phyloP scores from a whole-genome alignment of 2,888 invertebrate genomes.

The Drosophila pegasa region DNA sequence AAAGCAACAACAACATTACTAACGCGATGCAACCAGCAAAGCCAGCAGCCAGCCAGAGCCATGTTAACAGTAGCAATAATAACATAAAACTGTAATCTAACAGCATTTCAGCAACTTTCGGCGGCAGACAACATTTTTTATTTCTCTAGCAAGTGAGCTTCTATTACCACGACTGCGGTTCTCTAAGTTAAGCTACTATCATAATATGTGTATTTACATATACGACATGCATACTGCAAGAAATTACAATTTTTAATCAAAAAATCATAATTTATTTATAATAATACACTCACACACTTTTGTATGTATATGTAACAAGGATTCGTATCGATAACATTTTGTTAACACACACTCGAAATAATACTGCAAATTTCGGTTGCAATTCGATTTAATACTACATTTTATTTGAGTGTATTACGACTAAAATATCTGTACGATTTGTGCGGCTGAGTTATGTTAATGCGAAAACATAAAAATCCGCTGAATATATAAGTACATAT shows the following conservation, averaged over 20 bases:
- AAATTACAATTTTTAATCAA: slow-evolving; percentile 60
- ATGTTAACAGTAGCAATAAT: slow-evolving; percentile 62
- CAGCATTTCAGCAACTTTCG: slow-evolving; percentile 53
- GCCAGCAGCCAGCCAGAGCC: slow-evolving; percentile 19
- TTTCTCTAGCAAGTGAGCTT: slow-evolving; percentile 47
- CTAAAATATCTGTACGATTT: slow-evolving; percentile 48
- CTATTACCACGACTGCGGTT: slow-evolving; percentile 68
- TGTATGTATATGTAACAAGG: slow-evolving; percentile 47
- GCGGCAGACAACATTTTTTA: slow-evolving; percentile 19
- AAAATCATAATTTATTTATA: slow-evolving; percentile 44
- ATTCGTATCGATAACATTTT: slow-evolving; percentile 40
- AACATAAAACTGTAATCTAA: slow-evolving; percentile 66
- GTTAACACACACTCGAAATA: slow-evolving; percentile 37
- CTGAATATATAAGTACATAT: slow-evolving; percentile 63
- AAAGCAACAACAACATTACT: slow-evolving; percentile 36
- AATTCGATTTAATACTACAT: slow-evolving; percentile 43
- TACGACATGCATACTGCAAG: slow-evolving; percentile 51
- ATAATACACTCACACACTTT: slow-evolving; percentile 39
- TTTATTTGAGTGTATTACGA: slow-evolving; percentile 46
- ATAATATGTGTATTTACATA: slow-evolving; percentile 23
- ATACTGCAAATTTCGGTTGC: slow-evolving; percentile 44
- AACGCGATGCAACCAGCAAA: slow-evolving; percentile 36
- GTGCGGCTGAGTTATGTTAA: slow-evolving; percentile 77
- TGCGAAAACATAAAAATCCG: slow-evolving; percentile 76
- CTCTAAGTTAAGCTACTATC: slow-evolving; percentile 64